phyloP scores from a whole-genome alignment of 2,113 vertebrate genomes.

The Trogon melanurus region DNA sequence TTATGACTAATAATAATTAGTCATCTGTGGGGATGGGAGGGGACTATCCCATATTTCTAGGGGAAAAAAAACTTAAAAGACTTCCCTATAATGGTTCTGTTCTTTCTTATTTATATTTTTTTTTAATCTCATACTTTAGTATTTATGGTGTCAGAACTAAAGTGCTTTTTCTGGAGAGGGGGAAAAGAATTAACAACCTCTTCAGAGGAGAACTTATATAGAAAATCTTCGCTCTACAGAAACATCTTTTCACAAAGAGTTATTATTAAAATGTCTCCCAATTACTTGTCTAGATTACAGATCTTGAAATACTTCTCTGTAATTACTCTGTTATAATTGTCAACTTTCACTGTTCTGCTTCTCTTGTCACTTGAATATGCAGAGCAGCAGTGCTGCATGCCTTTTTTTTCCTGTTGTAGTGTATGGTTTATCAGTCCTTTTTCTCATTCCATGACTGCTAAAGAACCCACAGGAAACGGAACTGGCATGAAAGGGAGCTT shows the following conservation, averaged over 20 bases:
- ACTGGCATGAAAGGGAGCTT: not conserved
- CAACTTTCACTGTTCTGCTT: not conserved
- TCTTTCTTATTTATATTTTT: not conserved
- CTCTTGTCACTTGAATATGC: not conserved
- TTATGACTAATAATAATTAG: not conserved
- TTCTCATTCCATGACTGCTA: not conserved
- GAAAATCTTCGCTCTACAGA: not conserved
- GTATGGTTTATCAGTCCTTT: not conserved
- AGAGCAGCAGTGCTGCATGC: not conserved
- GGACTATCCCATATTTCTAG: not conserved
- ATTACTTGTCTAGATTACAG: not conserved
- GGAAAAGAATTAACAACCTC: not conserved
- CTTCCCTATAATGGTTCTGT: not conserved
- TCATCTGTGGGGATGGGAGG: fast-evolving
- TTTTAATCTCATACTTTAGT: not conserved
- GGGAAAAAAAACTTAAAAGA: not conserved
- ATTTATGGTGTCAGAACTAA: not conserved
- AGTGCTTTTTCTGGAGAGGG: not conserved
- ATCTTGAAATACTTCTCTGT: not conserved
- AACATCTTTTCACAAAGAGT: not conserved
- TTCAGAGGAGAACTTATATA: not conserved
- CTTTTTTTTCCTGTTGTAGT: not conserved
- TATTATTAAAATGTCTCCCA: not conserved
- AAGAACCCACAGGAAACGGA: not conserved
- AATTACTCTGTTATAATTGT: not conserved